A percentile compares a stretch with the other conserved stretches of the same genome.
Conservation (phyloP, 2,797 vertebrate genomes). For the Amblyopsis hoosieri region DNA sequence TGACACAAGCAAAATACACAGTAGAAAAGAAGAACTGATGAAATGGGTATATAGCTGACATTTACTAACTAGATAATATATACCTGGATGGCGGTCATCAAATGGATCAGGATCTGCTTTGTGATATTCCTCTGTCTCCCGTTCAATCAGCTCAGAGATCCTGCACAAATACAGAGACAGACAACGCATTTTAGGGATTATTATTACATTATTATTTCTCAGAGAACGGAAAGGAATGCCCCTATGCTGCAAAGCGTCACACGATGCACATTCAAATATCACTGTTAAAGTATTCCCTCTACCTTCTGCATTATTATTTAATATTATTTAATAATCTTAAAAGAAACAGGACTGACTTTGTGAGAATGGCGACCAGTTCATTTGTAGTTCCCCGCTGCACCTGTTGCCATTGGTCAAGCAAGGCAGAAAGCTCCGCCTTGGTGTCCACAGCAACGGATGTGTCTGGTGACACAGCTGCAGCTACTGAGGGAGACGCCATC, state of each 20-base stretch:
- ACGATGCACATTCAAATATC: too few species aligned
- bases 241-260: too few species aligned
- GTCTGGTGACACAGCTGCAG: slow-evolving; percentile 30
- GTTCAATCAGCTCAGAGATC: slow-evolving; percentile 93
- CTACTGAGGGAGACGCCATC: slow-evolving; percentile 42
- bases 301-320: not conserved
- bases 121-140: slow-evolving; percentile 90
- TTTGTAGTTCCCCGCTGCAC: slow-evolving; percentile 84
- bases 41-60: too few species aligned
- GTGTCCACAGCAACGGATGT: slow-evolving; percentile 78
- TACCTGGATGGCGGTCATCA: slow-evolving; percentile 95
- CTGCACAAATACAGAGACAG: slow-evolving; percentile 67
- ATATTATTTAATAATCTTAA: rapidly evolving
- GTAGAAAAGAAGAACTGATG: too few species aligned
- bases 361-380: slow-evolving; percentile 88
- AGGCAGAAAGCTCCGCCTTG: slow-evolving; percentile 85
- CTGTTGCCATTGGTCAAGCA: slow-evolving; percentile 92
- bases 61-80: not conserved
- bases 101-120: slow-evolving; percentile 95
- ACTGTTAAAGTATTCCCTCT: not conserved
- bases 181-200: not conserved
- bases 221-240: not conserved
- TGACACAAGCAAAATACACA: too few species aligned
- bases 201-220: not conserved
- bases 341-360: slow-evolving; percentile 75